phyloP scores from a whole-genome alignment of 2,888 invertebrate genomes.

The Limnephilus auricula region DNA sequence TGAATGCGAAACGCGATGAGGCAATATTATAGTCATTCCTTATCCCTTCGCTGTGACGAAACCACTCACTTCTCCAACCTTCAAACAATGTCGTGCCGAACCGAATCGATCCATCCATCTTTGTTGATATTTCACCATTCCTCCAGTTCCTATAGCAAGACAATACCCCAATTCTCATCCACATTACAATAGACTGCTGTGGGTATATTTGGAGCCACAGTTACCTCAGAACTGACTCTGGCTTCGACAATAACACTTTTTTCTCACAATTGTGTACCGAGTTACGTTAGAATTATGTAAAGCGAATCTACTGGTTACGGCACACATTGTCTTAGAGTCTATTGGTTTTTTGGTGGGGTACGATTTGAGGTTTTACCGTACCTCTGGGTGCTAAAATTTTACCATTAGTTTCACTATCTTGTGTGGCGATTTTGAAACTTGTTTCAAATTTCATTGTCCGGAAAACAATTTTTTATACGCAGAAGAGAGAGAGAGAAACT shows the following conservation, averaged over 20 bases:
- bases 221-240: slow-evolving; percentile 6
- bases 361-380: not conserved
- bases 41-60: not conserved
- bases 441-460: not conserved
- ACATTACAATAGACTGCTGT: not conserved
- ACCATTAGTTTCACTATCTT: not conserved
- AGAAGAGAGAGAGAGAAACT: not conserved
- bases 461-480: not conserved
- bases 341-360: not conserved
- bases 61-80: not conserved
- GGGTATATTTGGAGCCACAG: not conserved
- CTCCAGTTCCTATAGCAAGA: not conserved
- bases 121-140: not conserved
- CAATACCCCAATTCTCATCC: slow-evolving; percentile 6
- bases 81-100: not conserved
- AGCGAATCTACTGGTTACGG: slow-evolving; percentile 26
- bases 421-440: not conserved
- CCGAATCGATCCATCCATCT: not conserved
- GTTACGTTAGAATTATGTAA: slow-evolving; percentile 27
- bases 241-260: slow-evolving; percentile 15
- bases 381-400: not conserved
- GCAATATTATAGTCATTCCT: not conserved
- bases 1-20: not conserved
- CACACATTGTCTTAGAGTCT: slow-evolving; percentile 2
- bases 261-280: slow-evolving; percentile 26